Evolutionary conservation across 2,113 vertebrate genomes (phyloP), one percentile per base, ranked within the genome.

Genomic region (Condylura cristata): DNA sequence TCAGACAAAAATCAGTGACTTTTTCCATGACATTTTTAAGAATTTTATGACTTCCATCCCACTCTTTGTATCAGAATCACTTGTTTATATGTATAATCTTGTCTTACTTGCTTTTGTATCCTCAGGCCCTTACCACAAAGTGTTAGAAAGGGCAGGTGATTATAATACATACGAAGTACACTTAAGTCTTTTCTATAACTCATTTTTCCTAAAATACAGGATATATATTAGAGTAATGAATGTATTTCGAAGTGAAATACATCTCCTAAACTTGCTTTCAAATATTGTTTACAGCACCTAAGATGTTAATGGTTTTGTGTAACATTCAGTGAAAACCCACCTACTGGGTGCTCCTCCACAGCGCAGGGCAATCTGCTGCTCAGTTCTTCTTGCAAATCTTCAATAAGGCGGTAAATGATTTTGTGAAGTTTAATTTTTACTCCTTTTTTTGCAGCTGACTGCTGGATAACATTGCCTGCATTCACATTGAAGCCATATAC

Each of bases 401-500:
- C 99, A 46, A 99, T 92, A 48, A 99, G 98, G 66, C 97, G 98
- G 97, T 99, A 99, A 97, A 99, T 99, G 91, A 99, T 37, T 26
- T 61, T 97, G 97, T 99, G 99, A 24, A 99, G 98, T 84, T 98
- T 98, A 89, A 99, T 97, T 60, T 98, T 98, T 90, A 99, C 94
- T 95, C 98, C 97, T 11, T 98, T 99, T 95, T 98, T 98, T n/a
- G 92, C 88, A 88, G 99, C 99, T 95, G 98, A 93, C 95, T 99
- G 98, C 97, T 98, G 98, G 41, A 99, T 81, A 2, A 92, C 63
- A 93, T 97, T 98, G 93, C 95, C 98, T 78, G 98, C 99, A 34
- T 95, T 97, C 71, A 99, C 99, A 22, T 99, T 99, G 96, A 99
- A 99, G 56, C 99, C 99, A 86, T 99, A 99, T 58, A 99, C 97